Evolutionary conservation across 2,888 invertebrate species (phyloP), one percentile per base, ranked within the genome.

Genomic region (Crossocerus cetratus): DNA sequence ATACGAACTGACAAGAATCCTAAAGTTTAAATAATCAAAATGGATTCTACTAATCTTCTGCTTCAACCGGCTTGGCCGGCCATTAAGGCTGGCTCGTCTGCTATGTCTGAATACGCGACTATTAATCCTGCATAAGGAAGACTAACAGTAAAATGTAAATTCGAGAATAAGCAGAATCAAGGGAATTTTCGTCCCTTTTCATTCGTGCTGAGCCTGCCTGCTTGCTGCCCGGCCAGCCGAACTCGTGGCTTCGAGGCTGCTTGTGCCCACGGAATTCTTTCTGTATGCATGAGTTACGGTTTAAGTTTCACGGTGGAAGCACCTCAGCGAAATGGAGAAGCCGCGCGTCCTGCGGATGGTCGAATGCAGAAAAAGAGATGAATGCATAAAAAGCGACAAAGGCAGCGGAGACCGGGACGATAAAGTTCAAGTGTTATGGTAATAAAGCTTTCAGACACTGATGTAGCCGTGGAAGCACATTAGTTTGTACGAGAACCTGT

Each of bases 111-210:
- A 23, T 8, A 23, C 21, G 5, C 14, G 16, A n/a, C 54, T 43
- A 61, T 74, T 74, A 70, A 75, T 75, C 49, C 70, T 18, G 75
- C 66, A 53, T 65, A 66, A 62, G 60, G 60, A 56, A 59, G 60
- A 74, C 63, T 75, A 75, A 75, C 63, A 60, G 63, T n/a, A 58
- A 63, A 66, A 75, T 69, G 69, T 69, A 69, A 75, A 75, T 69
- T 62, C 20, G 43, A 8, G 69, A 66, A 69, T 75, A 69, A 59
- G 22, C 43, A 59, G 60, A 75, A 74, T 60, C 53, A 69, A 69
- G 74, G 18, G 22, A 53, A 56, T 32, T 49, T 16, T 16, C 16
- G 49, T 42, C 22, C 18, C 53, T 42, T 59, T 67, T 23, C 20
- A 21, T 55, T 43, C 45, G 11, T 3, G 44, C 22, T 0, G n/a